A percentile compares a stretch with the other conserved stretches of the same genome.
phyloP scores from a whole-genome alignment of 2,888 invertebrate species.

The Rhagophthalmus giganteus region DNA sequence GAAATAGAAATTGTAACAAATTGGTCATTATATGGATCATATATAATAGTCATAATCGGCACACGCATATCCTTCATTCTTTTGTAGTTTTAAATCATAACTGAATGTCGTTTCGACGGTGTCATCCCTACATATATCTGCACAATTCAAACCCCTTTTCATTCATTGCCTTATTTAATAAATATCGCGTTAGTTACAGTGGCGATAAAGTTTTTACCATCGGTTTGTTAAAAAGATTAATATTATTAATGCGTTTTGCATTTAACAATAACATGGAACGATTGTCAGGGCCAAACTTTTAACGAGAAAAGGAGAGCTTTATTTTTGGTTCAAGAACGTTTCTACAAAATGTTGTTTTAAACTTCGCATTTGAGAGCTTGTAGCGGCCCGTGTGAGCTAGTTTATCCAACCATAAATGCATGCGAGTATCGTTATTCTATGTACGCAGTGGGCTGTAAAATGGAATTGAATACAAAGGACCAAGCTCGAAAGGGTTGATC shows the following conservation, averaged over 20 bases:
- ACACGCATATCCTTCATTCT: conserved; percentile 9
- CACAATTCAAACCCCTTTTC: conserved; percentile 6
- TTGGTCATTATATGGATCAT: too few species aligned
- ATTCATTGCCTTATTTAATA: conserved; percentile 18
- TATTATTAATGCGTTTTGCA: conserved; percentile 9
- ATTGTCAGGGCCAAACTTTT: conserved; percentile 5
- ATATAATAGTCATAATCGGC: conserved; percentile 8
- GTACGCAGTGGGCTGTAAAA: conserved; percentile 40
- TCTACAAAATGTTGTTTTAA: conserved; percentile 3
- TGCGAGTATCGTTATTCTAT: conserved; percentile 42
- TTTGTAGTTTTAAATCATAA: conserved; percentile 13
- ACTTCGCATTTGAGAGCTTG: conserved; percentile 13
- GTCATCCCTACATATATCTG: conserved; percentile 17
- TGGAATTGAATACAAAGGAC: conserved; percentile 39
- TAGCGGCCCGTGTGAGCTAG: conserved; percentile 21
- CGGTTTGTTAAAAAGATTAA: conserved; percentile 15
- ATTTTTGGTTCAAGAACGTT: neutral
- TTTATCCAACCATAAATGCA: conserved; percentile 29
- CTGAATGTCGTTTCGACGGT: conserved; percentile 20
- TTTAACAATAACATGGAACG: conserved; percentile 11
- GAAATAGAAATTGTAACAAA: too few species aligned
- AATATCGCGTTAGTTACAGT: conserved; percentile 26
- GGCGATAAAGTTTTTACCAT: conserved; percentile 24
- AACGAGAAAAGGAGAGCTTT: too few species aligned
- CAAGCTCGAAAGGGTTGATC: conserved; percentile 41